Evolutionary conservation across 2,797 vertebrate genomes (phyloP).

Genomic region (Helicolenus hilgendorfi): DNA sequence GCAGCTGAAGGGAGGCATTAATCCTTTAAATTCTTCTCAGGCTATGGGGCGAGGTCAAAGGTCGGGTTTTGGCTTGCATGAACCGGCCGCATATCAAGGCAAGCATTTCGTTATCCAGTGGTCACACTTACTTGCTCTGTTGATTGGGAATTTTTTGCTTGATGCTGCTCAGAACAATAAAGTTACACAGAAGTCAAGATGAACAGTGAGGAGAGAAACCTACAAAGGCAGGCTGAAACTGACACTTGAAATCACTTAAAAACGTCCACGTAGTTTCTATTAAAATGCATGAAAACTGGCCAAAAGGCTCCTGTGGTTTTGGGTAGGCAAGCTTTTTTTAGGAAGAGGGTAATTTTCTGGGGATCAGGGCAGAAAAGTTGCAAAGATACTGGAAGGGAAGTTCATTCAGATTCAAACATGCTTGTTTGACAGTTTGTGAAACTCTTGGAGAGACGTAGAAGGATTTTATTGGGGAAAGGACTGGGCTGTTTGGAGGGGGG

Average conservation of each 20-base stretch:
- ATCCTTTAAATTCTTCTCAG: conserved; percentile 91
- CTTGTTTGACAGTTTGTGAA: conserved; percentile 36
- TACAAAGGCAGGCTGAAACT: conserved; percentile 44
- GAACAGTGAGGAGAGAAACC: conserved; percentile 89
- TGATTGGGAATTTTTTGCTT: conserved; percentile 98
- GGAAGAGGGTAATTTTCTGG: conserved; percentile 41
- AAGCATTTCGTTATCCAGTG: conserved; percentile 91
- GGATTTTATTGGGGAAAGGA: neutral
- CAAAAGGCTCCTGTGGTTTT: conserved; percentile 38
- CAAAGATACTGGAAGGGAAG: conserved; percentile 34
- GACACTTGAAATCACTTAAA: conserved; percentile 22
- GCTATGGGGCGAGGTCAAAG: conserved; percentile 92
- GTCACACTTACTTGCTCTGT: conserved; percentile 98
- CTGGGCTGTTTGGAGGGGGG: neutral
- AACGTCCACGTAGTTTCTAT: neutral
- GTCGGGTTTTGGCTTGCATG: conserved; percentile 90
- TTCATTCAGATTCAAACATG: conserved; percentile 65
- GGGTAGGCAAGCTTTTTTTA: conserved; percentile 26
- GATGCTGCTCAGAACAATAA: conserved; percentile 95
- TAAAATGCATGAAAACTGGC: conserved; percentile 28
- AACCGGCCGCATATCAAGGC: conserved; percentile 91
- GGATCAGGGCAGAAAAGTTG: conserved; percentile 45
- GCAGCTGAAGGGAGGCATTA: conserved; percentile 56
- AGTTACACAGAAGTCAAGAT: conserved; percentile 88
- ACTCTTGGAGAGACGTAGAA: conserved; percentile 6